Evolutionary conservation across 1,140 invertebrate species (phyloP).

Genomic region (Drosophila ananassae): DNA sequence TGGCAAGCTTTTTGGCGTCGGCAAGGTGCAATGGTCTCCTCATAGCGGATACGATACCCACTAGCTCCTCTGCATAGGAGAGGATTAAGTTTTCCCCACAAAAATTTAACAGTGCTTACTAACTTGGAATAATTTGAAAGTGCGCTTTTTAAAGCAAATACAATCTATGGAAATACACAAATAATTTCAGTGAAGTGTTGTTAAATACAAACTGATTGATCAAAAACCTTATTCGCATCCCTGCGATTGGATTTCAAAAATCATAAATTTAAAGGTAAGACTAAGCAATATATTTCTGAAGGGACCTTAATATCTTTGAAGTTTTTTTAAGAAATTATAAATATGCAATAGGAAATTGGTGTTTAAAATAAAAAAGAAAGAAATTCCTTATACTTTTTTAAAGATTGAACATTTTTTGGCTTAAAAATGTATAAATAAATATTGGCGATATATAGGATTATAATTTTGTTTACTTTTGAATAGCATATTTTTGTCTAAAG

Average conservation of each 20-base stretch:
- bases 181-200: conserved; percentile 48
- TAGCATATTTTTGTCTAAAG: too few species aligned
- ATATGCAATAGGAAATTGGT: background rate
- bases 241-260: conserved; percentile 49
- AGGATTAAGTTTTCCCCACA: conserved; percentile 2
- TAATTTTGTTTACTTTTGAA: too few species aligned
- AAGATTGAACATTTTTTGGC: too few species aligned
- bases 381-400: too few species aligned
- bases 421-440: too few species aligned
- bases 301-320: background rate
- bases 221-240: background rate
- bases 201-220: conserved; percentile 11
- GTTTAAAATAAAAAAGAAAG: too few species aligned
- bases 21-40: conserved; percentile 28
- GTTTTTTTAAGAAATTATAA: too few species aligned
- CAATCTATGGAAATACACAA: conserved; percentile 39
- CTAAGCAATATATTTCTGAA: background rate
- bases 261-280: conserved; percentile 35
- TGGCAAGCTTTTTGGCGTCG: conserved; percentile 43
- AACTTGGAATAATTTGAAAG: conserved; percentile 25
- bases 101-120: conserved; percentile 9
- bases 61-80: conserved; percentile 28
- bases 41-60: conserved; percentile 34
- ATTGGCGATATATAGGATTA: too few species aligned
- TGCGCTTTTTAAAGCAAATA: conserved; percentile 47